Percentiles rank a stretch among this genome's conserved stretches.
Evolutionary conservation across 2,797 vertebrate genomes (phyloP).

Genomic region (Paguma larvata): DNA sequence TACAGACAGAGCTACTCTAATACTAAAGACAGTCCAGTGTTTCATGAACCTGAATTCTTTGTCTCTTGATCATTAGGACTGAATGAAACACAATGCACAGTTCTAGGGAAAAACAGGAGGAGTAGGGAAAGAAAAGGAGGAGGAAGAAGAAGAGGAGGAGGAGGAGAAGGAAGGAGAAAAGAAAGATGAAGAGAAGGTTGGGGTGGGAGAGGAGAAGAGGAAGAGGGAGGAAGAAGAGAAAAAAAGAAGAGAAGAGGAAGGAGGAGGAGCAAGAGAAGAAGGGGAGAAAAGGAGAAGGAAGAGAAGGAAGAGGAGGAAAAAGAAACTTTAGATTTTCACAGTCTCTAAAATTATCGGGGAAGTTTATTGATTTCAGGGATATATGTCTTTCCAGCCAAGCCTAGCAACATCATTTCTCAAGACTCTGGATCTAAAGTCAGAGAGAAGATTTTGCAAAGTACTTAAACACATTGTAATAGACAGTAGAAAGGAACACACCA

Average conservation of each 20-base stretch:
- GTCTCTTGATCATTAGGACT: background rate
- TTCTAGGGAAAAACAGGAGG: background rate
- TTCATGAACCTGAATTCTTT: background rate
- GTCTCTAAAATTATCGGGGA: background rate
- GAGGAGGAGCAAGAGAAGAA: too few relatives aligned
- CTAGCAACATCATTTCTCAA: background rate
- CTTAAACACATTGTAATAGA: background rate
- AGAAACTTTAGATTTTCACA: background rate
- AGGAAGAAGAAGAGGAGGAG: background rate
- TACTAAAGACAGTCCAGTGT: background rate
- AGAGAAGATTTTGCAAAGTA: background rate
- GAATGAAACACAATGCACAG: background rate
- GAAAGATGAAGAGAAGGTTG: too few relatives aligned
- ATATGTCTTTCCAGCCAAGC: background rate
- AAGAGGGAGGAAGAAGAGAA: too few relatives aligned
- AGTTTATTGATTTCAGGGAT: background rate
- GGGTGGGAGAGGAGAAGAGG: too few relatives aligned
- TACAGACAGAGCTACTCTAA: background rate
- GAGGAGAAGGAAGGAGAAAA: background rate
- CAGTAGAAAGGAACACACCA: accelerated
- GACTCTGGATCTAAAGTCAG: background rate
- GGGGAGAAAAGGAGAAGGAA: accelerated
- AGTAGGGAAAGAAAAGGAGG: too few relatives aligned
- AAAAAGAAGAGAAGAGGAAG: too few relatives aligned
- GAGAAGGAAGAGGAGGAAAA: background rate